Percentiles rank a stretch among this genome's conserved stretches.
Evolutionary conservation across 2,113 vertebrate genomes (phyloP).

Genomic region (Chaetodon trifascialis): DNA sequence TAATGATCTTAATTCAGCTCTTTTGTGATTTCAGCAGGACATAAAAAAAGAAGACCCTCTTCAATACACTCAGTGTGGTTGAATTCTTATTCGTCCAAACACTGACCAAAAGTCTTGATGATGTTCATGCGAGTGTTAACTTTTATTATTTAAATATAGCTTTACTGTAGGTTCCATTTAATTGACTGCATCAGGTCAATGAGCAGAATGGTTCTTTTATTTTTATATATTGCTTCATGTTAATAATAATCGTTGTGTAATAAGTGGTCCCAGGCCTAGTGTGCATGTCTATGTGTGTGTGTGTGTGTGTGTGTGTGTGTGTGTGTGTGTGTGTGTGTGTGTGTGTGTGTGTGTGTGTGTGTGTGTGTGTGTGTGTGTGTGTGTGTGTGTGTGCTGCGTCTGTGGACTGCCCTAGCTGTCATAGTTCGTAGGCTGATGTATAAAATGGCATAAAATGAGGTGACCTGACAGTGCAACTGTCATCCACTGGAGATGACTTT

Average conservation of each 20-base stretch:
- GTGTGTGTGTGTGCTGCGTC: conserved; percentile 16
- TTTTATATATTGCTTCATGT: neutral
- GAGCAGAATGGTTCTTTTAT: neutral
- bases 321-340: neutral
- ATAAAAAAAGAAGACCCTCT: neutral
- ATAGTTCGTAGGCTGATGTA: conserved; percentile 37
- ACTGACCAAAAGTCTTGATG: neutral
- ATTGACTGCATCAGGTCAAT: neutral
- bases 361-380: neutral
- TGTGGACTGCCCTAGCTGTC: conserved; percentile 39
- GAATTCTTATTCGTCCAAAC: too few relatives aligned
- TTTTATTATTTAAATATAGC: neutral
- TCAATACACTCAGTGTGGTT: neutral
- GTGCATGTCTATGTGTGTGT: neutral
- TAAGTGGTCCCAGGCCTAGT: neutral
- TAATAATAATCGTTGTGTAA: conserved; percentile 11
- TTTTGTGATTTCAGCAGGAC: neutral
- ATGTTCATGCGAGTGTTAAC: neutral
- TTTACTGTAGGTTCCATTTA: neutral
- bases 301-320: neutral
- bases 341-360: neutral
- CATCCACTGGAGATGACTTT: conserved; percentile 69
- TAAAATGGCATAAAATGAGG: conserved; percentile 44
- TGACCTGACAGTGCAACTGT: conserved; percentile 62
- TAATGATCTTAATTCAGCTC: neutral